These are phyloP conservation scores for Huso huso DNA, from an alignment of 2,797 vertebrate genomes.

Conservation along the genomic window DNA sequence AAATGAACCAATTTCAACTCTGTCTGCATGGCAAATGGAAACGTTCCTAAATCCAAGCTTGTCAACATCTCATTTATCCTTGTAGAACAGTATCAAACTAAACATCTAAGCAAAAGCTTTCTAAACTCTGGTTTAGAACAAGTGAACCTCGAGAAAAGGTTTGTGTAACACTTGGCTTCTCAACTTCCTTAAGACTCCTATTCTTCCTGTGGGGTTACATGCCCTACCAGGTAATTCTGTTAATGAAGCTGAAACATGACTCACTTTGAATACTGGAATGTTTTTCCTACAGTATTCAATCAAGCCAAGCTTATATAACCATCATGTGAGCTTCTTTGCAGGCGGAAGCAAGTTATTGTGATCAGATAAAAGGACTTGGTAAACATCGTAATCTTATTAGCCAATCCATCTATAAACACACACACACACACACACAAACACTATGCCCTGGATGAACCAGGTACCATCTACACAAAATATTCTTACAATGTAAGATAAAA, in stretches of 20 bases:
- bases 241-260: constrained; percentile 33
- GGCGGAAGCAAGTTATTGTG: constrained; percentile 35
- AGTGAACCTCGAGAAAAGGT: no score
- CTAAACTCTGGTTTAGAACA: no score
- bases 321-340: constrained; percentile 51
- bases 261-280: constrained; percentile 38
- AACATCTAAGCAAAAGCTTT: no score
- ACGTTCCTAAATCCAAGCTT: no score
- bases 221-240: constrained; percentile 25
- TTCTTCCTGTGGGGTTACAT: constrained; percentile 1
- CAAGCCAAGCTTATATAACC: constrained; percentile 52
- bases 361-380: constrained; percentile 48
- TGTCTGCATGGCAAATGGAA: no score
- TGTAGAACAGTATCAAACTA: no score
- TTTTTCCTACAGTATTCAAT: constrained; percentile 27
- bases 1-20: no score
- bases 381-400: constrained; percentile 46
- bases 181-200: not conserved
- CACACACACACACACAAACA: constrained; percentile 28
- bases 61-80: no score
- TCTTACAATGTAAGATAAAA: no score
- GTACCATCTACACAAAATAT: no score
- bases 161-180: no score
- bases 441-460: not conserved
- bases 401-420: constrained; percentile 43